Evolutionary conservation across 2,797 vertebrate genomes (phyloP), one percentile per base, ranked within the genome.

Genomic region (Ctenochaetus hawaiiensis): DNA sequence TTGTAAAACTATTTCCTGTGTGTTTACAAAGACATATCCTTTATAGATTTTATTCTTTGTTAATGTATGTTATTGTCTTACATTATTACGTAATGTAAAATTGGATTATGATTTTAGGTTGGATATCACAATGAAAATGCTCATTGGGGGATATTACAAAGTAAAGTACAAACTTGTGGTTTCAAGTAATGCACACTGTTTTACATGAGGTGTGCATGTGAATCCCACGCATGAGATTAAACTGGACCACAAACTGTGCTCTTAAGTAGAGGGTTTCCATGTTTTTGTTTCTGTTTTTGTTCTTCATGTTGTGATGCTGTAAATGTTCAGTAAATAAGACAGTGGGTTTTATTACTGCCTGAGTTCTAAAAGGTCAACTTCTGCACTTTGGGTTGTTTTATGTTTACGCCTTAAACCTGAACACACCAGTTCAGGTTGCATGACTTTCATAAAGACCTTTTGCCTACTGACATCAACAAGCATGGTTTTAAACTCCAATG

Each of bases 381-480:
- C 5, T 59, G 39, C 26, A 48, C 75, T 48, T 61, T 53, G 13
- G 9, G 9, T n/a, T 13, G 34, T 47, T 61, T 16, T 16, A 14
- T 52, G 79, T 76, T 57, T 68, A 51, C 7, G 5, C 39, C 11
- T 51, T 64, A 6, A 68, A 51, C 17, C 16, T 41, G 41, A 59
- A 54, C 49, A 45, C 7, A 58, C 4, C 14, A 14, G 18, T 74
- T 67, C 4, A 57, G 11, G 58, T 64, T 76, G 65, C 56, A 62
- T 23, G 53, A 67, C 64, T 69, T 78, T 56, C 23, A 75, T 61
- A 37, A 23, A 64, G 54, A 70, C 69, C 54, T 48, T 82, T 77
- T 49, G 22, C 47, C n/a, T 75, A 30, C 58, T 70, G 68, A 67
- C 57, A 53, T 53, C 14, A 26, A 48, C 48, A 85, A 80, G 54